Conservation (phyloP, 2,888 invertebrate genomes). For the Trachelus tabidus region DNA sequence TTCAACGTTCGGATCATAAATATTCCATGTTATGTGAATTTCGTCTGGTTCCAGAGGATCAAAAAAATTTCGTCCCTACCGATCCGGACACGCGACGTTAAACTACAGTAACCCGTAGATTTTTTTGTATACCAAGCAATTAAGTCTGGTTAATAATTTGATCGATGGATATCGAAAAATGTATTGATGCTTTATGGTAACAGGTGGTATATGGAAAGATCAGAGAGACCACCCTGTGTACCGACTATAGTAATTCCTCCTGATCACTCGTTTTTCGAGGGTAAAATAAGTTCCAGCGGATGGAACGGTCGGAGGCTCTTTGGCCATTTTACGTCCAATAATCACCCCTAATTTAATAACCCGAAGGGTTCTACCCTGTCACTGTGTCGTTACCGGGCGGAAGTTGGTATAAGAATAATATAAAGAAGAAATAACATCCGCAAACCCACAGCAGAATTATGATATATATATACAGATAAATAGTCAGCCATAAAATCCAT, state of each 20-base stretch:
- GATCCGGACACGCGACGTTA: no score
- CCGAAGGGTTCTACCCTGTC: conserved; percentile 7
- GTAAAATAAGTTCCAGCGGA: conserved; percentile 1
- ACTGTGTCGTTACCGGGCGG: conserved; percentile 17
- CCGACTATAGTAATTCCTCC: conserved; percentile 11
- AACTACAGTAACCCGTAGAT: no score
- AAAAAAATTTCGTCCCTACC: no score
- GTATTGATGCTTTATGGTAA: conserved; percentile 5
- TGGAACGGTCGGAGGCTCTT: not conserved
- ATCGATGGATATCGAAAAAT: no score
- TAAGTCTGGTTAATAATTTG: no score
- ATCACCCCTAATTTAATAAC: conserved; percentile 13
- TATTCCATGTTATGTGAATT: conserved; percentile 2
- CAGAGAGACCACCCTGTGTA: conserved; percentile 20
- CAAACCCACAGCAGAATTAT: conserved; percentile 28
- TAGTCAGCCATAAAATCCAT: no score
- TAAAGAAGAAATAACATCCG: not conserved
- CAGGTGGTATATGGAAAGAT: conserved; percentile 23
- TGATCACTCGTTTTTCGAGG: conserved; percentile 16
- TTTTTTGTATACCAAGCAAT: no score
- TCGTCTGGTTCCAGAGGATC: no score
- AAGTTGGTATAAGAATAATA: conserved; percentile 4
- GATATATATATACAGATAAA: not conserved
- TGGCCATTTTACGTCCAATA: no score
- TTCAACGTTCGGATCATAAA: conserved; percentile 1